Base-by-base conservation (phyloP, 2,113 vertebrate species). In the Calyptommatus sinebrachiatus region DNA sequence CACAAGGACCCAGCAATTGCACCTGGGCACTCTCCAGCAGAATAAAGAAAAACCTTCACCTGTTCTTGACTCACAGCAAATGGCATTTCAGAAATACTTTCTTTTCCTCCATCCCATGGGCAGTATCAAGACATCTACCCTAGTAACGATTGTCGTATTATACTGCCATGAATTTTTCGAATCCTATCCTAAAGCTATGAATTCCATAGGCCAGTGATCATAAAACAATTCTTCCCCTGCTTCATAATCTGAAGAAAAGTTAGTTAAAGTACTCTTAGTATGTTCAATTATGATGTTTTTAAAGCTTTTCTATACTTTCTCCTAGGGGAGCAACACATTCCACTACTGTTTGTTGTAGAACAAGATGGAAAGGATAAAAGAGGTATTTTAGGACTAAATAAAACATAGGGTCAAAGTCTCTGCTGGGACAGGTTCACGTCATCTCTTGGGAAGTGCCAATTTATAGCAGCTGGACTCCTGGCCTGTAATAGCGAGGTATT, bases 371-470 rank as follows among this genome's bases (percentile, higher is more conserved):
- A 48, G 71, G 68, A 35, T 29, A 48, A 86, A 87, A 79, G 71
- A 76, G 74, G 74, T n/a, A 76, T 45, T 81, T 84, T 68, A 78
- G 57, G 29, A 41, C 65, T 69, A n/a, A 73, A 69, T 41, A 88
- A 88, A 83, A 86, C 67, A 81, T 6, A 67, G 60, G 20, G 29
- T 48, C 57, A 73, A 41, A 29, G 28, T 45, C 24, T 66, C 9
- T 29, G 26, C 29, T 71, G 21, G 35, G 0, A 0, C 48, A 67
- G 85, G 65, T 57, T 53, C 67, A 65, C 20, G 72, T 60, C 78
- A 76, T 53, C 76, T 77, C 45, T 24, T 46, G 53, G 61, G 3
- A 75, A 65, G 35, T 46, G 20, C 29, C 66, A 83, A 69, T 50
- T 82, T 31, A 76, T 0, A 0, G 35, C 26, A 48, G 50, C 66